Evolutionary conservation across 2,888 invertebrate species (phyloP).

Genomic region (Acrobasis repandana): DNA sequence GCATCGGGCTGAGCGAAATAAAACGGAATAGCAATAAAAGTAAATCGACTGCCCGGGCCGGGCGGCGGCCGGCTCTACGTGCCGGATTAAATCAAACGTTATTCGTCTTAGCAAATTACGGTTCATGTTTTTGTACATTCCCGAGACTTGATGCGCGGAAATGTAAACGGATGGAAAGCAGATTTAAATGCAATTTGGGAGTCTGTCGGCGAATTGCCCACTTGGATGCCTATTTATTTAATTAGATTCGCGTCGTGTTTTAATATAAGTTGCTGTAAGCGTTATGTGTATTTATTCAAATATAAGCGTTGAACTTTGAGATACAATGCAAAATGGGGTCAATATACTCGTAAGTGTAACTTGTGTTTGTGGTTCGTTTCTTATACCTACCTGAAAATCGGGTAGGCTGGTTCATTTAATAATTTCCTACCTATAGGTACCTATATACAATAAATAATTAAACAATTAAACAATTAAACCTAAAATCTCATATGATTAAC

Average conservation of each 20-base stretch:
- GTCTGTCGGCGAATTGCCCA: conserved; percentile 41
- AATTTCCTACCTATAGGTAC: too few relatives aligned
- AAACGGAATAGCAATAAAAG: conserved; percentile 80
- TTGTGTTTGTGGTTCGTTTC: too few relatives aligned
- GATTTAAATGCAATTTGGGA: conserved; percentile 60
- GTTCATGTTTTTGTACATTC: conserved; percentile 71
- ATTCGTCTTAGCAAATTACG: conserved; percentile 81
- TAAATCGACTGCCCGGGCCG: conserved; percentile 69
- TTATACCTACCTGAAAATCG: too few relatives aligned
- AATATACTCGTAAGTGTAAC: too few relatives aligned
- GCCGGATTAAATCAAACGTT: conserved; percentile 80
- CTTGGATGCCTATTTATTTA: conserved; percentile 19
- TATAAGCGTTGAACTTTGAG: too few relatives aligned
- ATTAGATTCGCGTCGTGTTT: conserved; percentile 7
- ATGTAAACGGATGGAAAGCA: conserved; percentile 58
- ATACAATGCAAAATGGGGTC: too few relatives aligned
- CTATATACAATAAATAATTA: too few relatives aligned
- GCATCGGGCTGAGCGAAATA: conserved; percentile 63
- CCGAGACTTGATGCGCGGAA: conserved; percentile 61
- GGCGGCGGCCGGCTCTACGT: conserved; percentile 57
- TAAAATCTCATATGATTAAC: too few relatives aligned
- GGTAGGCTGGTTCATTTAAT: too few relatives aligned
- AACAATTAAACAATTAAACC: too few relatives aligned
- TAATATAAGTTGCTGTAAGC: neutral
- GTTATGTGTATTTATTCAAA: too few relatives aligned